A percentile compares a stretch with the other conserved stretches of the same genome.
phyloP scores from a whole-genome alignment of 2,888 invertebrate genomes.

The Ormia ochracea region DNA sequence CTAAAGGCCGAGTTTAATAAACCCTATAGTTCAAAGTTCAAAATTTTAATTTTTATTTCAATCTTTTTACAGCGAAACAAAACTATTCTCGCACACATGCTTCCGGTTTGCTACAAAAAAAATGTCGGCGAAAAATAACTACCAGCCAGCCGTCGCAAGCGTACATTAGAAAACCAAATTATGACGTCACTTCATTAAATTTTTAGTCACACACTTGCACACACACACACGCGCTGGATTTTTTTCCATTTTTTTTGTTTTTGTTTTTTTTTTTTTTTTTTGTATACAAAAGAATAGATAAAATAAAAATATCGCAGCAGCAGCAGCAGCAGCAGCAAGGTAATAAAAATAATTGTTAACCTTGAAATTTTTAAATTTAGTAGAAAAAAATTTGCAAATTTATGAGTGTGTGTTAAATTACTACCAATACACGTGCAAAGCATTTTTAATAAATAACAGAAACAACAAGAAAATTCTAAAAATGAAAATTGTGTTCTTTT shows the following conservation, averaged over 20 bases:
- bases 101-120: neutral
- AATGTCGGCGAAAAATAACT: too few relatives aligned
- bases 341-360: constrained; percentile 51
- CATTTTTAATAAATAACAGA: neutral
- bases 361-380: constrained; percentile 46
- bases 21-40: constrained; percentile 76
- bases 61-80: neutral
- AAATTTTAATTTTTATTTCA: constrained; percentile 55
- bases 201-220: neutral
- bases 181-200: constrained; percentile 30
- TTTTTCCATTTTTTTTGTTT: neutral
- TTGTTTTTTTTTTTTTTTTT: too few relatives aligned
- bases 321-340: neutral
- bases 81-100: neutral
- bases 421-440: constrained; percentile 15
- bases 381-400: neutral
- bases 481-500: neutral
- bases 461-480: constrained; percentile 6
- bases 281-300: neutral
- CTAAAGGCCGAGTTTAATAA: constrained; percentile 77
- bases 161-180: neutral
- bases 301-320: neutral
- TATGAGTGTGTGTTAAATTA: neutral
- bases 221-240: too few relatives aligned
- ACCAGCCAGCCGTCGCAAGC: neutral